Conservation (phyloP, 2,888 invertebrate genomes). For the Melipona beecheii region DNA sequence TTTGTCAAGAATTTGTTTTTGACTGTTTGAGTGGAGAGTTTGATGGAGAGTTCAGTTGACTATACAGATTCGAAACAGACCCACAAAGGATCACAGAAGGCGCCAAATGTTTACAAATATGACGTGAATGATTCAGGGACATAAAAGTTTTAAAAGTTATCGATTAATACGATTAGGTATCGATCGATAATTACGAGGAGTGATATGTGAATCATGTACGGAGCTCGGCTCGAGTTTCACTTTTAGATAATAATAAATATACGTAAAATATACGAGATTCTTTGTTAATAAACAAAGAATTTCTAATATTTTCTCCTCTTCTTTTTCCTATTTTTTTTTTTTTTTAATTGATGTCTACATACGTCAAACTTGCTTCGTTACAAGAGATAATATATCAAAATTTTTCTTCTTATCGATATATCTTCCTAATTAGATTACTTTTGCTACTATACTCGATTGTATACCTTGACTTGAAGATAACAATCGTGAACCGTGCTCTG, state of each 20-base stretch:
- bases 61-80: slow-evolving; percentile 10
- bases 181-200: not conserved
- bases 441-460: no score
- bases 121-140: not conserved
- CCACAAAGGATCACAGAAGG: not conserved
- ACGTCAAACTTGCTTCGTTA: not conserved
- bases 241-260: not conserved
- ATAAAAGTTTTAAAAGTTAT: not conserved
- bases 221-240: slow-evolving; percentile 25
- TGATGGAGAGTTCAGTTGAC: not conserved
- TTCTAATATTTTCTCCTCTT: not conserved
- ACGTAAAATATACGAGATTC: not conserved
- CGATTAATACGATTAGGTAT: not conserved
- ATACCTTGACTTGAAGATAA: not conserved
- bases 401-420: no score
- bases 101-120: not conserved
- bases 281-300: not conserved
- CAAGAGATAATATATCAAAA: no score
- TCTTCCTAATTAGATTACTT: no score
- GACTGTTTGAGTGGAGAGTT: no score
- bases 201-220: not conserved
- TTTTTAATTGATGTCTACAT: not conserved
- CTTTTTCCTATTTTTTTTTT: not conserved
- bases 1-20: not conserved
- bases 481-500: slow-evolving; percentile 19